Conservation (phyloP, 2,888 invertebrate genomes). For the Diarsia dahlii region DNA sequence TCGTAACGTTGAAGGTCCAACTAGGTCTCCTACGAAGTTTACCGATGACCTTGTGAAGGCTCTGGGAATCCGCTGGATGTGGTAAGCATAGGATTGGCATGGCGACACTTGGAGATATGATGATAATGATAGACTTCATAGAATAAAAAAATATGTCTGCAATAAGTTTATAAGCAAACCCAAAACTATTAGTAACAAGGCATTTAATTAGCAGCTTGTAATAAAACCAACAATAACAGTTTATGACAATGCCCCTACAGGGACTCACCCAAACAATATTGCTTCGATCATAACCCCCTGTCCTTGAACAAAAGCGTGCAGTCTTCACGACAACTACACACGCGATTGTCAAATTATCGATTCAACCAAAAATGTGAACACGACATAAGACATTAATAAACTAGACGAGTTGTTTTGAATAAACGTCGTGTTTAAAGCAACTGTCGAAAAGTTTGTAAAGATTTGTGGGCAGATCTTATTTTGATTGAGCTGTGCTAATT, state of each 20-base stretch:
- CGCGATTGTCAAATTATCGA: constrained; percentile 54
- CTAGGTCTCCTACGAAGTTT: not conserved
- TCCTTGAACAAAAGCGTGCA: constrained; percentile 47
- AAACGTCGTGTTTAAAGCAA: not conserved
- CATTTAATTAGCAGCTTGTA: not conserved
- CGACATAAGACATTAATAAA: constrained; percentile 23
- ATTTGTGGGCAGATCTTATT: not conserved
- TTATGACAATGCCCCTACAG: constrained; percentile 4
- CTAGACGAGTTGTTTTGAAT: constrained; percentile 1
- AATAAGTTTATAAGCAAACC: not conserved
- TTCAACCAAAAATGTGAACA: constrained; percentile 38
- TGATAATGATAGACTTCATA: not conserved
- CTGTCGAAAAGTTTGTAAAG: constrained; percentile 4
- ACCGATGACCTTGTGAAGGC: not conserved
- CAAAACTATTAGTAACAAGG: not conserved
- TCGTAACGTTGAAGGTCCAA: not conserved
- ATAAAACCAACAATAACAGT: not conserved
- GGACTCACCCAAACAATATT: constrained; percentile 6
- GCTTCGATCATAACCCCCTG: constrained; percentile 24
- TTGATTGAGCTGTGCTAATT: not conserved
- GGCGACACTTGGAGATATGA: not conserved
- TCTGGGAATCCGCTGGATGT: not conserved
- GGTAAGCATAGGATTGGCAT: not conserved
- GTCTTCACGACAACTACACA: constrained; percentile 37
- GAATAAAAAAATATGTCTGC: no score